A percentile compares a stretch with the other conserved stretches of the same genome.
Conservation (phyloP, 2,113 vertebrate genomes). For the Pelusios castaneus region DNA sequence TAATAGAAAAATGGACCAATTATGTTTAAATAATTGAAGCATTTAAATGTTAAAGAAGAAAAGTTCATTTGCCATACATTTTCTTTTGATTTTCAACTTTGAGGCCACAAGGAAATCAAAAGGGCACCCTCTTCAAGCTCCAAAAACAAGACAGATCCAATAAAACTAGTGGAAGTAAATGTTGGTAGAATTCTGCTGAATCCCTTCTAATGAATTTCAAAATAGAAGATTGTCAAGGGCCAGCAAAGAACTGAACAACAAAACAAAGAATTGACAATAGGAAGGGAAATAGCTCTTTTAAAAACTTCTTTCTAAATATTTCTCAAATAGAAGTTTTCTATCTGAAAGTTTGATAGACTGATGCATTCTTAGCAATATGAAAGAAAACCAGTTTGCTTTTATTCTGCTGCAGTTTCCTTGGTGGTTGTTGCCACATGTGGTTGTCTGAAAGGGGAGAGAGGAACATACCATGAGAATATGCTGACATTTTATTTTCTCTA, state of each 20-base stretch:
- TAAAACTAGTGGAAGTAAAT: slow-evolving; percentile 17
- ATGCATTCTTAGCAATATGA: not conserved
- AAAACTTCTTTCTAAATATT: not conserved
- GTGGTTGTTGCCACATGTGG: not conserved
- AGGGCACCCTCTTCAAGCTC: not conserved
- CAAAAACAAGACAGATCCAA: slow-evolving; percentile 9
- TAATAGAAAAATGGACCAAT: no score
- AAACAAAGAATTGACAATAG: not conserved
- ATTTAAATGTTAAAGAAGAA: not conserved
- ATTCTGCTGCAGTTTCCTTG: not conserved
- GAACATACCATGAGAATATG: not conserved
- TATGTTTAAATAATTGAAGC: slow-evolving; percentile 11
- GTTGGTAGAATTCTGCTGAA: not conserved
- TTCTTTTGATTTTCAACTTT: no score
- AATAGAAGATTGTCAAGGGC: not conserved
- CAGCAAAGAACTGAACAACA: not conserved
- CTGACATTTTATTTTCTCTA: not conserved
- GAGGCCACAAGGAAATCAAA: not conserved
- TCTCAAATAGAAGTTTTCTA: not conserved
- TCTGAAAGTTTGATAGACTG: not conserved
- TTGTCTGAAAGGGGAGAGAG: not conserved
- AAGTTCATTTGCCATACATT: not conserved
- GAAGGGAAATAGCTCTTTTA: not conserved
- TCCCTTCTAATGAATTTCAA: not conserved
- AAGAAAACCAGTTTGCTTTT: not conserved